Conservation (phyloP, 2,113 vertebrate genomes). For the Trochalopteron elliotii region DNA sequence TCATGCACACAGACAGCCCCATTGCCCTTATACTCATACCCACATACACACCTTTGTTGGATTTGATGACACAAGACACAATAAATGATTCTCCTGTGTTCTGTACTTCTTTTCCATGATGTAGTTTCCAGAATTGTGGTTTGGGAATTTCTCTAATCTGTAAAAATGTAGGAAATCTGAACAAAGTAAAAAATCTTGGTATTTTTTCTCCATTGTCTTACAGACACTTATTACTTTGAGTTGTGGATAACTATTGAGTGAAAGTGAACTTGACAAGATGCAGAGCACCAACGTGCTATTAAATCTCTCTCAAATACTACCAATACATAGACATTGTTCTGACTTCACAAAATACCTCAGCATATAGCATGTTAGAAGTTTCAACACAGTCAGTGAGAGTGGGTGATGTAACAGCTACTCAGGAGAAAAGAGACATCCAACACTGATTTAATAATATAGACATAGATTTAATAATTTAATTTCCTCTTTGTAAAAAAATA, state of each 20-base stretch:
- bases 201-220: neutral
- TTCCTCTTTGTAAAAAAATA: neutral
- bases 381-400: neutral
- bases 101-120: neutral
- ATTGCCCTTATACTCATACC: rapidly evolving
- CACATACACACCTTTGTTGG: rapidly evolving
- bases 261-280: neutral
- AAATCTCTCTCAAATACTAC: neutral
- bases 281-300: neutral
- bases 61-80: neutral
- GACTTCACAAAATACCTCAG: neutral
- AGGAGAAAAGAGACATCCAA: neutral
- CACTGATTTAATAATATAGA: neutral
- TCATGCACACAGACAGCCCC: rapidly evolving
- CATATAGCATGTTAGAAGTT: neutral
- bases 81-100: neutral
- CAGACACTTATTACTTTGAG: neutral
- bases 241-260: neutral
- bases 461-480: neutral
- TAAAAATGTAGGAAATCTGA: neutral
- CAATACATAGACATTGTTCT: neutral
- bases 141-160: neutral
- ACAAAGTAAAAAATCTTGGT: neutral
- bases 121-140: neutral
- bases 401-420: neutral